A percentile compares a stretch with the other conserved stretches of the same genome.
Conservation (phyloP, 2,888 invertebrate species). For the Halocaridina rubra region DNA sequence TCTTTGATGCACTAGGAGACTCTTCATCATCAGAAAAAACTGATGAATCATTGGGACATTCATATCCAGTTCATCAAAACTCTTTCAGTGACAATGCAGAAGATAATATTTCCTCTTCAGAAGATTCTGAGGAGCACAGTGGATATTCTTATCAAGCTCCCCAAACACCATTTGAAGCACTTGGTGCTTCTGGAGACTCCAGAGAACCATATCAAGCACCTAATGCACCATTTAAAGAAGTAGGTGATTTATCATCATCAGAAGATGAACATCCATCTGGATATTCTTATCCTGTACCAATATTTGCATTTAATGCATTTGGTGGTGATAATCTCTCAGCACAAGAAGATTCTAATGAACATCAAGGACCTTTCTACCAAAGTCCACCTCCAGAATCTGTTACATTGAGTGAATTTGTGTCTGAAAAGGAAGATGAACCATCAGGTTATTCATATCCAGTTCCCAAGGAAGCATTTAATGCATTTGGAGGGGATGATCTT, state of each 20-base stretch:
- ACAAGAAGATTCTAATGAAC: background rate
- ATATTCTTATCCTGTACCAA: constrained; percentile 9
- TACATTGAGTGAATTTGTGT: background rate
- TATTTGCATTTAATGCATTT: background rate
- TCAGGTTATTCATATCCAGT: background rate
- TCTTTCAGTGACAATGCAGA: background rate
- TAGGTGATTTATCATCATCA: background rate
- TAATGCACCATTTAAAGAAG: too few relatives aligned
- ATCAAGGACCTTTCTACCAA: too few relatives aligned
- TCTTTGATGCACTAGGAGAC: background rate
- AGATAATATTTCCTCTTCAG: background rate
- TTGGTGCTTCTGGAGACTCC: background rate
- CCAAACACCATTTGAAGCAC: background rate
- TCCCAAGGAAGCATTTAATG: background rate
- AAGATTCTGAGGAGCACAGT: too few relatives aligned
- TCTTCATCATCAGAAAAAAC: background rate
- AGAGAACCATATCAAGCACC: too few relatives aligned
- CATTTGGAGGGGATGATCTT: background rate
- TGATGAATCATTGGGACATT: background rate
- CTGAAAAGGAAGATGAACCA: background rate
- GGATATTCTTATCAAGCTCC: too few relatives aligned
- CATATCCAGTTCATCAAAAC: background rate
- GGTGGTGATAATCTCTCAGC: background rate
- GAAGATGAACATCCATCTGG: background rate
- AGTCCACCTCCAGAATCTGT: background rate